Conservation (phyloP, 1,140 invertebrate species). For the Bombus balteatus region DNA sequence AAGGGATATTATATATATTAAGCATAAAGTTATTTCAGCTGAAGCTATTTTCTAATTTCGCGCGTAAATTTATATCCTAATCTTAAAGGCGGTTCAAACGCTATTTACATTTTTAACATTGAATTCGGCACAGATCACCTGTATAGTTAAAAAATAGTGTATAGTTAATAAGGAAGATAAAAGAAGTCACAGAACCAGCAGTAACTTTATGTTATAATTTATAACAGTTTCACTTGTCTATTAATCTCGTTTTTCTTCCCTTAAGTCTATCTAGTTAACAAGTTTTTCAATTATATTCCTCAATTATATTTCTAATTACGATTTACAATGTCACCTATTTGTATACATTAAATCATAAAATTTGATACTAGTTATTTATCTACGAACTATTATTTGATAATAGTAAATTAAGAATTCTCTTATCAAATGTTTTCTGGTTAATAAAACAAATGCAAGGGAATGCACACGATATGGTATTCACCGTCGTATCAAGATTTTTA, state of each 20-base stretch:
- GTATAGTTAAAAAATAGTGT: conserved; percentile 40
- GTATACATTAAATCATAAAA: background rate
- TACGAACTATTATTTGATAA: background rate
- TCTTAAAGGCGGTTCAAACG: background rate
- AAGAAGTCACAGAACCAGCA: background rate
- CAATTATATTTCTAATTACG: background rate
- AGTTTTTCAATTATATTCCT: too few species aligned
- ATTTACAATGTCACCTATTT: background rate
- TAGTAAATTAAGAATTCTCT: background rate
- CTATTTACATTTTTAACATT: conserved; percentile 9
- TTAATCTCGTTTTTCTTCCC: too few species aligned
- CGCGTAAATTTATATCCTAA: background rate
- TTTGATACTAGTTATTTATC: background rate
- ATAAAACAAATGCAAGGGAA: background rate
- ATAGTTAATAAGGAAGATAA: conserved; percentile 9
- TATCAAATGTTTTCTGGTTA: background rate
- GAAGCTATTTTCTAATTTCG: background rate
- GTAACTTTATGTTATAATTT: background rate
- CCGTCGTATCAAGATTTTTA: background rate
- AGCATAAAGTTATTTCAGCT: background rate
- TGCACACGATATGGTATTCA: background rate
- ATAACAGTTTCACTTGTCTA: background rate
- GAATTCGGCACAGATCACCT: conserved; percentile 24
- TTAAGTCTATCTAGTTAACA: too few species aligned
- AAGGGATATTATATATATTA: background rate